Base-by-base conservation (phyloP, 2,797 vertebrate species). In the Telmatherina bonti region DNA sequence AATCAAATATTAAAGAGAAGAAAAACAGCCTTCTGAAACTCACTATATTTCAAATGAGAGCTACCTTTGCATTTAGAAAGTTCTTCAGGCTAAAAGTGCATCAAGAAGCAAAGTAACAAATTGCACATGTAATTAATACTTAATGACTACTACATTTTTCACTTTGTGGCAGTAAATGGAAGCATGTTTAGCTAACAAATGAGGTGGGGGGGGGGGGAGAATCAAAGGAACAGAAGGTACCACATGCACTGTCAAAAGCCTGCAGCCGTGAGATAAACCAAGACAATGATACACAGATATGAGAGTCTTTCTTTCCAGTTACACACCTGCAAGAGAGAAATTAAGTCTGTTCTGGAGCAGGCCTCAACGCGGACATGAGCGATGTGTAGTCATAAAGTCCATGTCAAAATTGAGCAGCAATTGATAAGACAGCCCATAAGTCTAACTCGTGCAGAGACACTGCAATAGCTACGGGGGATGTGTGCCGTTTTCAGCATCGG, bases 101-200 rank as follows among this genome's bases (percentile, higher is more conserved):
- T 62, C 60, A 81, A 85, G 72, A 81, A 74, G 49, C 49, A 52
- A 7, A 20, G 71, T 85, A 85, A 91, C 81, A 86, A 89, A 86
- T 74, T 84, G 79, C 83, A 74, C 79, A 81, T 68, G 79, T 88
- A 82, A 92, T 92, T 85, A 92, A 92, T 88, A 89, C 81, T 93
- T 92, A 83, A 93, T 83, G 89, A 87, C 57, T 70, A 91, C 89
- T 73, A 86, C 88, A 88, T 87, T 92, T 84, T 89, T 88, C 91
- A 92, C 89, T 93, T 89, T 89, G 85, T 86, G 77, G 57, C 66
- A 67, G 77, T 86, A 89, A 87, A 90, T 76, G 84, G 80, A 89
- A 75, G 63, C 81, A 82, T 85, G 89, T 90, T 90, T 86, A 81
- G 86, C 86, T 91, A 87, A 90, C 90, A 90, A 91, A 90, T 87